Percentiles rank a stretch among this genome's conserved stretches.
phyloP scores from a whole-genome alignment of 2,113 vertebrate genomes.

The Amazona vittata region DNA sequence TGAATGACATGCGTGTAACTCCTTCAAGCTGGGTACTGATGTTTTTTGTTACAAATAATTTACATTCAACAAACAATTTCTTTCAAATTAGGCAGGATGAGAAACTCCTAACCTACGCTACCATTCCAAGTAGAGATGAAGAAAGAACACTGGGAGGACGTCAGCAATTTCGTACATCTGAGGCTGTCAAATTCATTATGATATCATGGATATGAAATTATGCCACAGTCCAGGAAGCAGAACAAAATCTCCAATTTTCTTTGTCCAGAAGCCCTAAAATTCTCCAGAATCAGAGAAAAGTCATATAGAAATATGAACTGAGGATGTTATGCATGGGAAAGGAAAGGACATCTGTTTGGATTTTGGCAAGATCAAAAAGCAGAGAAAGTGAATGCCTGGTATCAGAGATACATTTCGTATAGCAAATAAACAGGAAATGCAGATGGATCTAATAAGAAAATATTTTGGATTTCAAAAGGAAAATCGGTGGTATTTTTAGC shows the following conservation, averaged over 20 bases:
- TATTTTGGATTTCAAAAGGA: not conserved
- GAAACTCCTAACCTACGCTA: not conserved
- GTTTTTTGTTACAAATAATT: not conserved
- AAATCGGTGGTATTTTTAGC: not conserved
- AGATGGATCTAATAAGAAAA: not conserved
- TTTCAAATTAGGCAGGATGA: not conserved
- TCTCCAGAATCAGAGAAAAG: not conserved
- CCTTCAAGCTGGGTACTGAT: not conserved
- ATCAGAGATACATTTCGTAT: accelerated
- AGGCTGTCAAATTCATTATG: not conserved
- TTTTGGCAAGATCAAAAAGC: not conserved
- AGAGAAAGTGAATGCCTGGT: not conserved
- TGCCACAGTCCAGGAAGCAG: not conserved
- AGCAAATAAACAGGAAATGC: not conserved
- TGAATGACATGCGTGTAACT: not conserved
- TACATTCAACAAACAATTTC: not conserved
- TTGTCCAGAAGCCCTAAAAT: not conserved
- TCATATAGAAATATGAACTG: not conserved
- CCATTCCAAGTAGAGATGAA: not conserved
- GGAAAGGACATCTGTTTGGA: not conserved
- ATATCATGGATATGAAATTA: not conserved
- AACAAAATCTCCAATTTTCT: not conserved
- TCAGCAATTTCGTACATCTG: not conserved
- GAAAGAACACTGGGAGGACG: not conserved
- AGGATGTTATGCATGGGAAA: not conserved